Base-by-base conservation (phyloP, 2,888 invertebrate genomes). In the Nymphalis urticae region DNA sequence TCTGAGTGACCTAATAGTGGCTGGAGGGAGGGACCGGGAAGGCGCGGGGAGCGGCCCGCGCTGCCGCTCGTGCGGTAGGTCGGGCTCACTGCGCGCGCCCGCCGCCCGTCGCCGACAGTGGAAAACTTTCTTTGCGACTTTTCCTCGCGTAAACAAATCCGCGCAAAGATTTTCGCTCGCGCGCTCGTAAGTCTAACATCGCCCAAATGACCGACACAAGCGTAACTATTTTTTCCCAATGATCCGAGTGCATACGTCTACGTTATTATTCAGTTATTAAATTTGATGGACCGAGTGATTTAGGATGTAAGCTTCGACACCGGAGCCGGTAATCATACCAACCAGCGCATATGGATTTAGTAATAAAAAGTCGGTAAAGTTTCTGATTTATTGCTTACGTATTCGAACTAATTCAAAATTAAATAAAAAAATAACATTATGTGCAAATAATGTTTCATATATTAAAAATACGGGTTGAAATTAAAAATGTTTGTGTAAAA, bases 21-120 rank as follows among this genome's bases (percentile, higher is more conserved):
- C 90, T 91, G 92, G 92, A 90, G 92, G 92, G 91, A 91, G 91
- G 88, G 87, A 89, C 86, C 89, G 91, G 92, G 90, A 90, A 87
- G 88, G 85, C 79, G 87, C 81, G 88, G 87, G 85, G 86, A 83
- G 90, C 85, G 86, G 82, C 82, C 80, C 80, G 82, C 82, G 78
- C 78, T 76, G 81, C 80, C 84, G 83, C 84, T 85, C 82, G 90
- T 92, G 92, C 86, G 92, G 92, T 92, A 92, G 92, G 92, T 92
- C 91, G 91, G 86, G 91, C 90, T 90, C 91, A 90, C 89, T 84
- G 88, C 89, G 88, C 87, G 88, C 89, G 86, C 85, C 85, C 86
- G 85, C 82, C 85, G 85, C 77, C 80, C 76, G 85, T 82, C 85
- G 85, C 82, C 84, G 84, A 81, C 85, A 83, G 81, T 86, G 90